Conservation (phyloP, 2,888 invertebrate genomes). For the Sphecodes monilicornis region DNA sequence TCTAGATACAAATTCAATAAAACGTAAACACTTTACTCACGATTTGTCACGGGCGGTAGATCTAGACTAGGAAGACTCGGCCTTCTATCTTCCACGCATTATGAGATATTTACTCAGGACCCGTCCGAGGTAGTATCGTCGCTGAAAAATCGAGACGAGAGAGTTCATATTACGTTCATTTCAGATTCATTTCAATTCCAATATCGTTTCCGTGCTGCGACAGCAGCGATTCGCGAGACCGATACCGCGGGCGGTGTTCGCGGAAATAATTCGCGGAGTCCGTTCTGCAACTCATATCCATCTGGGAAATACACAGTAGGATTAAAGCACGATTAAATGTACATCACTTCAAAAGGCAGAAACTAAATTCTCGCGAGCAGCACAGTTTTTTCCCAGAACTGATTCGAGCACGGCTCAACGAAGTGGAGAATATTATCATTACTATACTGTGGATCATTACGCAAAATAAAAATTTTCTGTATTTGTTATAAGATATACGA, state of each 20-base stretch:
- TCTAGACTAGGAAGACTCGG: not conserved
- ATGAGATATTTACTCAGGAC: not conserved
- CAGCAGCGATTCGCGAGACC: constrained; percentile 16
- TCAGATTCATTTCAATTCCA: constrained; percentile 34
- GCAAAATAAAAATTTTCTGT: too few relatives aligned
- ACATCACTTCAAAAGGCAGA: not conserved
- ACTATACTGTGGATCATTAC: too few relatives aligned
- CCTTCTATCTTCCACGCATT: not conserved
- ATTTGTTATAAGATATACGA: too few relatives aligned
- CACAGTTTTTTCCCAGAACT: too few relatives aligned
- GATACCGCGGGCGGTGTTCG: constrained; percentile 37
- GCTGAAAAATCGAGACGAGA: constrained; percentile 6
- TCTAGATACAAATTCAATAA: not conserved
- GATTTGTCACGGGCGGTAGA: not conserved
- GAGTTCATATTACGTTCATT: not conserved
- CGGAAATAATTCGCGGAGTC: constrained; percentile 53
- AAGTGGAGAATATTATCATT: too few relatives aligned
- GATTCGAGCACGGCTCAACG: too few relatives aligned
- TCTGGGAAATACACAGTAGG: not conserved
- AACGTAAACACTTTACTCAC: too few relatives aligned
- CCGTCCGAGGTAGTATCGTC: not conserved
- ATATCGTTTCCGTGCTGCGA: constrained; percentile 25
- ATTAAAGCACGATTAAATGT: too few relatives aligned
- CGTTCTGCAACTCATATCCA: constrained; percentile 50
- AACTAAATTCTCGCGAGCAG: not conserved